Evolutionary conservation across 2,888 invertebrate genomes (phyloP).

Genomic region (Hermaeophaga mercurialis): DNA sequence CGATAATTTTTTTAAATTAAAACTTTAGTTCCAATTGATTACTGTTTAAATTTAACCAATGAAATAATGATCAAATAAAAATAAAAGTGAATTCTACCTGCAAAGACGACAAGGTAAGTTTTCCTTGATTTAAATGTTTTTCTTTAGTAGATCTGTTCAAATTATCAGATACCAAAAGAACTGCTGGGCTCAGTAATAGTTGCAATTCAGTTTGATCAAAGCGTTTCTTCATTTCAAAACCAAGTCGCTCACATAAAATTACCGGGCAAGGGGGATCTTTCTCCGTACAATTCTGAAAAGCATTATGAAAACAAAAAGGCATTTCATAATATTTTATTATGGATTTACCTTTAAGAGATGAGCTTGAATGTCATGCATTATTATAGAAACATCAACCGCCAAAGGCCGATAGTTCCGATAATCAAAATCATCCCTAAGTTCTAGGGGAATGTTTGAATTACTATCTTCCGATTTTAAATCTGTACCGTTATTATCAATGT

Average conservation of each 20-base stretch:
- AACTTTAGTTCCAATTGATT: too few species aligned
- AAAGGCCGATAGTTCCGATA: conserved; percentile 86
- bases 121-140: conserved; percentile 80
- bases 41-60: too few species aligned
- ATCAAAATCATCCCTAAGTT: conserved; percentile 83
- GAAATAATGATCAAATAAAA: too few species aligned
- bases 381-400: conserved; percentile 89
- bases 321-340: not conserved
- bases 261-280: conserved; percentile 92
- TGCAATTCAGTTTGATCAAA: conserved; percentile 92
- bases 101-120: conserved; percentile 81
- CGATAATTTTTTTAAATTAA: too few species aligned
- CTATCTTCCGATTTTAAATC: conserved; percentile 71
- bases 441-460: conserved; percentile 69
- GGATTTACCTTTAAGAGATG: conserved; percentile 79
- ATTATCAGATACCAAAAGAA: conserved; percentile 78
- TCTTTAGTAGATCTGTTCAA: conserved; percentile 71
- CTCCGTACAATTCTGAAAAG: conserved; percentile 82
- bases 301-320: not conserved
- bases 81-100: conserved; percentile 64
- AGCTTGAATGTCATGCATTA: conserved; percentile 94
- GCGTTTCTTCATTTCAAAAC: conserved; percentile 96
- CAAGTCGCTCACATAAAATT: conserved; percentile 85
- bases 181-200: conserved; percentile 84
- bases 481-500: conserved; percentile 52